Percentiles rank a stretch among this genome's conserved stretches.
Evolutionary conservation across 2,797 vertebrate species (phyloP).

Genomic region (Hydrolagus colliei): DNA sequence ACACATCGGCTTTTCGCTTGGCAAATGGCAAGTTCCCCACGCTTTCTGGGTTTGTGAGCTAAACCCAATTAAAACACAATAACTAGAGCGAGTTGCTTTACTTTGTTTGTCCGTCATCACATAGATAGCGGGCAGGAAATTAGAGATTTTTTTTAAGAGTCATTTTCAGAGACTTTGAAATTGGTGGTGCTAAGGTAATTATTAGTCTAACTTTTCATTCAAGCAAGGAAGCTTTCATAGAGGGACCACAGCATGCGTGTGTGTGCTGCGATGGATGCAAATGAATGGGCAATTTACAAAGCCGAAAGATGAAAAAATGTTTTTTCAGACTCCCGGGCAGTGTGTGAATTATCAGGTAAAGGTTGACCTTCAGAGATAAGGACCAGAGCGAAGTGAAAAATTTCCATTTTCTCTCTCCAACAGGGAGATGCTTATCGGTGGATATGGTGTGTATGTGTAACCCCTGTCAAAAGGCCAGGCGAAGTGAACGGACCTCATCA

Average conservation of each 20-base stretch:
- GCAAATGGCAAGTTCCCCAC: not conserved
- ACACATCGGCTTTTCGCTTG: not conserved
- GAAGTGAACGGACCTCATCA: constrained; percentile 22
- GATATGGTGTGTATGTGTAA: constrained; percentile 20
- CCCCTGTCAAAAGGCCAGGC: constrained; percentile 4
- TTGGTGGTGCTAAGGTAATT: not conserved
- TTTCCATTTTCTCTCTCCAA: not conserved
- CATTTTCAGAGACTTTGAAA: not conserved
- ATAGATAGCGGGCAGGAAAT: not conserved
- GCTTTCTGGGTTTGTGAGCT: not conserved
- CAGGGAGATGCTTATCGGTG: constrained; percentile 12
- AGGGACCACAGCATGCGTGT: not conserved
- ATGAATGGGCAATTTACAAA: constrained; percentile 9
- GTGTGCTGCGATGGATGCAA: not conserved
- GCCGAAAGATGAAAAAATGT: not conserved
- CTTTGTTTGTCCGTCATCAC: not conserved
- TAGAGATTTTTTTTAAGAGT: not conserved
- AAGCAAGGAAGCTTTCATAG: not conserved
- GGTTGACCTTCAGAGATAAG: constrained; percentile 1
- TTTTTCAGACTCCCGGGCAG: not conserved
- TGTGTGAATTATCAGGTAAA: not conserved
- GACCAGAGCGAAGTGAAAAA: not conserved
- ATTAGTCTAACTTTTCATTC: not conserved
- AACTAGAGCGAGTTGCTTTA: not conserved
- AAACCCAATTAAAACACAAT: not conserved